Evolutionary conservation across 1,140 invertebrate genomes (phyloP), one percentile per base, ranked within the genome.

Genomic region (Drosophila bipectinata): DNA sequence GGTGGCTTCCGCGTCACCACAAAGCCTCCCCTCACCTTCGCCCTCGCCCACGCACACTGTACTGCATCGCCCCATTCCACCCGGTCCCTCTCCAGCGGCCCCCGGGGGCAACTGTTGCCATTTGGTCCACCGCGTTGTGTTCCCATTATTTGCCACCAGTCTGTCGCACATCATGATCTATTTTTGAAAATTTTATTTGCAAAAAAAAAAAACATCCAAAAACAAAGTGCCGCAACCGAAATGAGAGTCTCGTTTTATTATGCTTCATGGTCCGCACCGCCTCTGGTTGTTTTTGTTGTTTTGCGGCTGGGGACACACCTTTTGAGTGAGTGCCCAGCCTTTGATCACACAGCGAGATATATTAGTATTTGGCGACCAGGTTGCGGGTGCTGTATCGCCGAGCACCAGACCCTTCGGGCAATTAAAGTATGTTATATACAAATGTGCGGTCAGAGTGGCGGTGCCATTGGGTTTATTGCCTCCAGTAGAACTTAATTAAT

Each of bases 401-500:
- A 44, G 41, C n/a, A 44, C 26, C 51, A 24, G 28, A 72, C 67
- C 67, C 45, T 74, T 45, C 10, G 48, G 66, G 64, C 53, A 79
- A 79, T 76, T 77, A 84, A 51, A 59, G 66, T 60, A 75, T 41
- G 71, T 76, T 60, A 75, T 41, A 74, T 76, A 34, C 14, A 56
- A 55, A 56, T 72, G 56, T 76, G 47, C 45, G 45, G 72, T 53
- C 79, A 60, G 71, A 69, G 59, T 55, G 48, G 9, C 55, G 49
- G 58, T 15, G 15, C 15, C 15, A 47, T 47, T 63, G 72, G 61
- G 63, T 88, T 88, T 79, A 88, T 89, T 83, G 79, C 84, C 67
- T 89, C 63, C 79, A 88, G 76, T 83, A 64, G 47, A 76, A 69
- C 84, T 88, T 89, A 89, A 88, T 88, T 88, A 88, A 88, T 88